Evolutionary conservation across 1,140 invertebrate genomes (phyloP).

Genomic region (Ceratitis capitata): DNA sequence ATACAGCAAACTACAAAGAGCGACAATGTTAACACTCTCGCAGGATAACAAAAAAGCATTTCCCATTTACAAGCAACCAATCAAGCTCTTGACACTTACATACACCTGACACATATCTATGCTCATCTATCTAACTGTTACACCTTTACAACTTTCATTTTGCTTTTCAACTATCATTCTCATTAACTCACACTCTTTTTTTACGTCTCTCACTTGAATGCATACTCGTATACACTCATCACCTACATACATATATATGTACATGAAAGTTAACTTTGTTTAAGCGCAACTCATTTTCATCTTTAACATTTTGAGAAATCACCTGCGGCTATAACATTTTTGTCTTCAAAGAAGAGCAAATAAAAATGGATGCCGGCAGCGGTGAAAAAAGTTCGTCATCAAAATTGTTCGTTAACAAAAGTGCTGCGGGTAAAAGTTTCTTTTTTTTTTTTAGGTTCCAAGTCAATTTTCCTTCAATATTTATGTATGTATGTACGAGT

Average conservation of each 20-base stretch:
- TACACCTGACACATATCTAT: not conserved
- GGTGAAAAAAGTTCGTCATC: not conserved
- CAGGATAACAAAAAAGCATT: not conserved
- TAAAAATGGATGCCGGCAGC: not conserved
- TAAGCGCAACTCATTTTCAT: constrained; percentile 16
- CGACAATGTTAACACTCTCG: not conserved
- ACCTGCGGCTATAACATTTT: constrained; percentile 14
- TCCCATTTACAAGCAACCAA: not conserved
- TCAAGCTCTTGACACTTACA: not conserved
- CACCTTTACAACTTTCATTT: not conserved
- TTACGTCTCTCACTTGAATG: no score
- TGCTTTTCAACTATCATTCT: not conserved
- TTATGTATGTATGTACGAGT: not conserved
- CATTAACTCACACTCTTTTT: not conserved
- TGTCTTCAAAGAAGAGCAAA: not conserved
- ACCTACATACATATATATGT: no score
- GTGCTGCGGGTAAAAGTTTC: not conserved
- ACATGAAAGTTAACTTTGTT: no score
- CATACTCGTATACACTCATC: no score
- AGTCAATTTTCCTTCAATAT: not conserved
- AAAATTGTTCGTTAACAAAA: not conserved
- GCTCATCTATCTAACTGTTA: not conserved
- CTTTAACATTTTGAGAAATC: not conserved
- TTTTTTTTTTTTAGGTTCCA: no score
- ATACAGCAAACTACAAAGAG: not conserved